phyloP scores from a whole-genome alignment of 2,113 vertebrate genomes.

The Scopus umbretta region DNA sequence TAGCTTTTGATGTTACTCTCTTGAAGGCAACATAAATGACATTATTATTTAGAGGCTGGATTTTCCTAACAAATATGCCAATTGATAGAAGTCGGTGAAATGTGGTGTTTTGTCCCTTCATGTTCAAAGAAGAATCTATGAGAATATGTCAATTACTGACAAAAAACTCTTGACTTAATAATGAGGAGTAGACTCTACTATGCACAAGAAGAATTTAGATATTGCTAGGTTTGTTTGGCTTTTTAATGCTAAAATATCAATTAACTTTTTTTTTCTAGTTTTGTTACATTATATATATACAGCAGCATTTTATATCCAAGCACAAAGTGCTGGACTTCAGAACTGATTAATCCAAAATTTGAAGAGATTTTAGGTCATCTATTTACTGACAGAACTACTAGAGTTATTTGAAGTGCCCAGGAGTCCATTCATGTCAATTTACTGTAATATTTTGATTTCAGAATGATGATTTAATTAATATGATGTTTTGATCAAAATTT shows the following conservation, averaged over 20 bases:
- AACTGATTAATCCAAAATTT: neutral
- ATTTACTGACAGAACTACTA: neutral
- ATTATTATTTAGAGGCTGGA: neutral
- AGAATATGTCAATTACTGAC: neutral
- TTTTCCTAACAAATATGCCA: neutral
- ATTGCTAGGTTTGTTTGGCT: fast-evolving
- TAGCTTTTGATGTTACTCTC: neutral
- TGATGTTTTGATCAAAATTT: neutral
- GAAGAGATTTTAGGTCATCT: neutral
- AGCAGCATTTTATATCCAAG: neutral
- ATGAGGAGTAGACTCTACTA: neutral
- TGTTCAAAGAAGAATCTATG: neutral
- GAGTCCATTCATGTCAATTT: neutral
- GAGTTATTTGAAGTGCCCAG: neutral
- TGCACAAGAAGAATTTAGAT: neutral
- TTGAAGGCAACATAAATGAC: neutral
- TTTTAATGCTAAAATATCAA: neutral
- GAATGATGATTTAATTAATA: neutral
- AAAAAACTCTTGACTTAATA: neutral
- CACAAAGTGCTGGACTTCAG: neutral
- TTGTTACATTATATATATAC: neutral
- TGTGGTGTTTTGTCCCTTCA: neutral
- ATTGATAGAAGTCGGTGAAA: neutral
- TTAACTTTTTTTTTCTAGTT: neutral
- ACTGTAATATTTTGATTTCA: neutral